Evolutionary conservation across 2,797 vertebrate genomes (phyloP).

Genomic region (Acrossocheilus wenchowensis): DNA sequence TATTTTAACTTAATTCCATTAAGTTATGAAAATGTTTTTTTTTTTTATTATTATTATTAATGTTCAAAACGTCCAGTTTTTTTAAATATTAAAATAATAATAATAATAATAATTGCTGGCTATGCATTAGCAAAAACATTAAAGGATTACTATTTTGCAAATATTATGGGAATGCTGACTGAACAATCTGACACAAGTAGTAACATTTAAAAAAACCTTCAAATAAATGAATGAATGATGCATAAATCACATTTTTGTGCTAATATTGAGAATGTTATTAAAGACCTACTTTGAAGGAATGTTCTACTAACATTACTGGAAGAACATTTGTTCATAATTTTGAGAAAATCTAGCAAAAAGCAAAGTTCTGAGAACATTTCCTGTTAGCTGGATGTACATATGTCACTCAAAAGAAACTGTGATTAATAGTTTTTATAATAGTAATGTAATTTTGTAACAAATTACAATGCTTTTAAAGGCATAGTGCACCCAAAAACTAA

Average conservation of each 20-base stretch:
- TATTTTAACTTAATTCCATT: too few relatives aligned
- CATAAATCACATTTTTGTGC: too few relatives aligned
- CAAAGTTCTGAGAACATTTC: background rate
- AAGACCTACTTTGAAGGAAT: too few relatives aligned
- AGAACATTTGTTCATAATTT: background rate
- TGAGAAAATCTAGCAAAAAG: background rate
- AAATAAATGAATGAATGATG: too few relatives aligned
- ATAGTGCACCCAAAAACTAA: background rate
- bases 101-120: too few relatives aligned
- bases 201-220: background rate
- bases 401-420: too few relatives aligned
- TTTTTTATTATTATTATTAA: too few relatives aligned
- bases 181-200: background rate
- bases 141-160: background rate
- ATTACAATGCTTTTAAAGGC: background rate
- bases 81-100: too few relatives aligned
- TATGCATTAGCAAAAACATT: background rate
- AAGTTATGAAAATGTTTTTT: too few relatives aligned
- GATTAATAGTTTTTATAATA: background rate
- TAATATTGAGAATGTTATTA: too few relatives aligned
- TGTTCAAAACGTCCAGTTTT: too few relatives aligned
- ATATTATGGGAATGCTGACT: background rate
- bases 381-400: background rate
- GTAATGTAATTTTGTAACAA: background rate
- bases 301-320: background rate